Evolutionary conservation across 2,113 vertebrate genomes (phyloP).

Genomic region (Mus spicilegus): DNA sequence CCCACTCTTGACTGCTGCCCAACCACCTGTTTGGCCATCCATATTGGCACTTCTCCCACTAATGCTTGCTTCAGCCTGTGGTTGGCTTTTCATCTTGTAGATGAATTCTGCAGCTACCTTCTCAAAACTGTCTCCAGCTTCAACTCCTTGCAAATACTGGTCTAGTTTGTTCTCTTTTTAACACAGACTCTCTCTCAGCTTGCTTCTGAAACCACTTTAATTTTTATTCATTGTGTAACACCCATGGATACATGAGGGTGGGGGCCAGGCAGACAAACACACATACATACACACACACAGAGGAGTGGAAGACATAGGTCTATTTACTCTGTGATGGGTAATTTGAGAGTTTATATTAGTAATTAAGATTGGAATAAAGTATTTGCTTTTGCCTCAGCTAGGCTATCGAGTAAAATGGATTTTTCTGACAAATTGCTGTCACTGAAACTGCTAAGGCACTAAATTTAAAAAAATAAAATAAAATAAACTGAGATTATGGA

Average conservation of each 20-base stretch:
- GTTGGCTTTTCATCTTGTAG: not conserved
- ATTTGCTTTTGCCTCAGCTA: not conserved
- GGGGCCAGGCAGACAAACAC: no score
- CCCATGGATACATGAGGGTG: not conserved
- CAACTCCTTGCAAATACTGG: not conserved
- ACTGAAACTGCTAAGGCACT: not conserved
- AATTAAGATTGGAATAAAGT: not conserved
- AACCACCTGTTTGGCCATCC: not conserved
- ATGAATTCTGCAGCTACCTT: not conserved
- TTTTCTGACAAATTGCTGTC: not conserved
- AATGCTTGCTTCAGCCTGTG: not conserved
- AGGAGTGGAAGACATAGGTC: not conserved
- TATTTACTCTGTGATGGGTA: not conserved
- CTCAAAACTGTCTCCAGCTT: not conserved
- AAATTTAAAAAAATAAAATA: not conserved
- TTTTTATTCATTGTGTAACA: not conserved
- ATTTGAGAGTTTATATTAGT: not conserved
- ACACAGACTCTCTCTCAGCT: not conserved
- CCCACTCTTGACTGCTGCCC: not conserved
- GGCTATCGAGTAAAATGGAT: not conserved
- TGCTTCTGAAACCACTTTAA: not conserved
- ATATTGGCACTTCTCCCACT: not conserved
- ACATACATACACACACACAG: not conserved
- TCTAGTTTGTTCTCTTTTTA: not conserved
- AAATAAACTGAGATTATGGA: not conserved